Evolutionary conservation across 92 coral and sea anemone genomes (phyloP), one percentile per base, ranked within the genome.

Genomic region (Epizoanthus fatuus): DNA sequence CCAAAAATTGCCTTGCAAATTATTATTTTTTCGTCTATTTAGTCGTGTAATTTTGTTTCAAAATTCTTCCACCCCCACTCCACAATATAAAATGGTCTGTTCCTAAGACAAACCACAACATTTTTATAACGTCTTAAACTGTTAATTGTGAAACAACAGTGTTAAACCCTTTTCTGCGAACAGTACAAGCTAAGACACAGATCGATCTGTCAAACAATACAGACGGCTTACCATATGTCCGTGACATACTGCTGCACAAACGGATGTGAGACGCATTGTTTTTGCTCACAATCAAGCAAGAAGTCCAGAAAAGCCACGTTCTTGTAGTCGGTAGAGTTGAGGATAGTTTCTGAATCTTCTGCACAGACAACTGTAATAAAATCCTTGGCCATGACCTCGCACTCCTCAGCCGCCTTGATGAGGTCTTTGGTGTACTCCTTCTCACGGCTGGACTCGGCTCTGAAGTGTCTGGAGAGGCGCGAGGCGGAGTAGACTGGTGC

Each of bases 231-330:
- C 98, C 98, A 94, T 83, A 94, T 92, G 78, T 87, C 95, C 3
- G 98, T 90, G 12, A 94, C 95, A 69, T 97, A 97, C 75, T 94
- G 98, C 79, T 97, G 99, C 32, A 97, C 99, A 76, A 95, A 79
- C 4, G 96, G 86, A 79, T 97, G 99, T 5, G 99, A 95, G 12
- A 97, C 98, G 25, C 99, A 97, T 54, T 90, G 95, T 20, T 97
- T 97, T 75, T 93, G 95, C 70, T 93, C 99, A 78, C 98, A 97
- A 45, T 96, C 96, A 37, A 97, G 92, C 72, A 97, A 86, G 80
- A 95, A 94, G 75, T 97, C 99, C 54, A 97, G 91, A 63, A 97
- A 97, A 19, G 99, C 95, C 64, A 93, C 94, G 87, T 95, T 93
- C 73, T 89, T 93, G 47, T 85, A 92, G 53, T 97, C 98, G 2